These are phyloP conservation scores for Apogon talboti DNA, from an alignment of 2,797 vertebrate species.

Conservation along the genomic window DNA sequence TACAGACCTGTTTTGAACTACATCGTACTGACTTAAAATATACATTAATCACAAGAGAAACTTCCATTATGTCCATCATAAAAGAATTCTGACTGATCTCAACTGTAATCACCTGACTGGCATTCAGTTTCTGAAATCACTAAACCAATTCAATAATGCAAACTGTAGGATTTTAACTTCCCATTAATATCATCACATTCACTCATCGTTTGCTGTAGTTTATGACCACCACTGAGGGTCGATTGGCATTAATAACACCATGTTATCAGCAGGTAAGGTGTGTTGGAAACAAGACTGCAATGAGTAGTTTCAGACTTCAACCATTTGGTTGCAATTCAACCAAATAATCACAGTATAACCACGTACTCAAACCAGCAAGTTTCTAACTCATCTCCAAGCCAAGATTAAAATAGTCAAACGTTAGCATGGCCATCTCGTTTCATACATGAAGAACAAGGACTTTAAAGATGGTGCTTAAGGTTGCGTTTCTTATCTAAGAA, in stretches of 20 bases:
- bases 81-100: background rate
- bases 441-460: conserved; percentile 43
- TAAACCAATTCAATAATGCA: background rate
- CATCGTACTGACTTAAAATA: background rate
- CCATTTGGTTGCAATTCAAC: conserved; percentile 1
- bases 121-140: background rate
- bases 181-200: background rate
- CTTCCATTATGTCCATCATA: background rate
- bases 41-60: background rate
- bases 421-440: conserved; percentile 57
- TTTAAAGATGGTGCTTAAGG: conserved; percentile 72
- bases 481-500: conserved; percentile 36
- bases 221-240: conserved; percentile 1
- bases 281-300: conserved; percentile 7
- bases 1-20: background rate
- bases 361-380: background rate
- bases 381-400: conserved; percentile 2
- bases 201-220: conserved; percentile 19
- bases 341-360: background rate
- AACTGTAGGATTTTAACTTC: background rate
- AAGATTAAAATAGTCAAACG: conserved; percentile 1
- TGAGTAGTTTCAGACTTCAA: background rate
- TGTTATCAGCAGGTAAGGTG: conserved; percentile 19
- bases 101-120: background rate
- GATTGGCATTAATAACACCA: conserved; percentile 18